Evolutionary conservation across 1,140 invertebrate species (phyloP).

Genomic region (Drosophila seguyi): DNA sequence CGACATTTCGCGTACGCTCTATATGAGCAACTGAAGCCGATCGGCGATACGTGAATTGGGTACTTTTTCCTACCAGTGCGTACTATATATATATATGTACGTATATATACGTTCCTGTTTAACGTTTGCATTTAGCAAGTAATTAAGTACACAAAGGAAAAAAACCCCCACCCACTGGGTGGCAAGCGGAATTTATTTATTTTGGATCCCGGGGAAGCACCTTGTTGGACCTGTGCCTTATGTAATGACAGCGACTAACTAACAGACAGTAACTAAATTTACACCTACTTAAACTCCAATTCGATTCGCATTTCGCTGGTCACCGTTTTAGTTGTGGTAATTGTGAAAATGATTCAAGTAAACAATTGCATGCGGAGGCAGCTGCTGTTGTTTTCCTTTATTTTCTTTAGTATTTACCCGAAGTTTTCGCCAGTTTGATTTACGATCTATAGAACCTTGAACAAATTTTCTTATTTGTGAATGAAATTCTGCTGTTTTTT

Average conservation of each 20-base stretch:
- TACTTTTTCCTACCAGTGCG: slow-evolving; percentile 48
- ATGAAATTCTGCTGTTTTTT: slow-evolving; percentile 17
- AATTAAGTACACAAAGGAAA: slow-evolving; percentile 28
- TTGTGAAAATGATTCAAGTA: slow-evolving; percentile 62
- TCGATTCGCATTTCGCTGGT: slow-evolving; percentile 8
- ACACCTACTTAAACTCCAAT: not conserved
- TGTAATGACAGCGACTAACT: slow-evolving; percentile 12
- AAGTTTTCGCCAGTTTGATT: slow-evolving; percentile 44
- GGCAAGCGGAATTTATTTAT: not conserved
- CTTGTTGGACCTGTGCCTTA: not conserved
- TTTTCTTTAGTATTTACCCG: slow-evolving; percentile 6
- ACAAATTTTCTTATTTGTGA: slow-evolving; percentile 20
- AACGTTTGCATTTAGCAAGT: slow-evolving; percentile 32
- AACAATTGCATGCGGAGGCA: slow-evolving; percentile 54
- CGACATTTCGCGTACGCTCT: slow-evolving; percentile 56
- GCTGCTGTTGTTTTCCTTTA: slow-evolving; percentile 28
- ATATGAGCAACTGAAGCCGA: slow-evolving; percentile 39
- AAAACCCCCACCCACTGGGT: slow-evolving; percentile 26
- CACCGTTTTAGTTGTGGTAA: slow-evolving; percentile 63
- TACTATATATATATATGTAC: slow-evolving; percentile 6
- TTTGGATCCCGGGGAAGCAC: slow-evolving; percentile 36
- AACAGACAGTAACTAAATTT: slow-evolving; percentile 4
- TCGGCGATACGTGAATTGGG: slow-evolving; percentile 30
- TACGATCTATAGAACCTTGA: slow-evolving; percentile 43
- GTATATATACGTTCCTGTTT: slow-evolving; percentile 17